phyloP scores from a whole-genome alignment of 2,113 vertebrate genomes.

The Tiliqua scincoides region DNA sequence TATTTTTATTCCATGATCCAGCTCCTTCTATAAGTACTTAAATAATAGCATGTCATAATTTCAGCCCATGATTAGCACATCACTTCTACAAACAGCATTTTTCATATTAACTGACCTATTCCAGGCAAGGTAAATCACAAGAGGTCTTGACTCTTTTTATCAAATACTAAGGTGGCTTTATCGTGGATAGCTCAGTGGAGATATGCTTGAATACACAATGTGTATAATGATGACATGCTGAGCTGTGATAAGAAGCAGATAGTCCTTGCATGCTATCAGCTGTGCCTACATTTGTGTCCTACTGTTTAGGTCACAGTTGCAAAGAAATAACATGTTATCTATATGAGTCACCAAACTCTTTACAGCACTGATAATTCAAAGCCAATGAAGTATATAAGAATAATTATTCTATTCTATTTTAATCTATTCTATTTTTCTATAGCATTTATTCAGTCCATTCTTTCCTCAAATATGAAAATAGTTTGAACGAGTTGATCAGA shows the following conservation, averaged over 20 bases:
- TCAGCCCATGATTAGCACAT: slow-evolving; percentile 47
- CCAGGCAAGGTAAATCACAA: slow-evolving; percentile 66
- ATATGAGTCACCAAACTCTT: not conserved
- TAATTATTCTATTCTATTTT: too few relatives aligned
- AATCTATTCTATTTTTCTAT: too few relatives aligned
- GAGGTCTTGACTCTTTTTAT: slow-evolving; percentile 67
- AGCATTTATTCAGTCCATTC: too few relatives aligned
- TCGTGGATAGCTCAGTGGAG: slow-evolving; percentile 68
- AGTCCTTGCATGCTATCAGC: slow-evolving; percentile 53
- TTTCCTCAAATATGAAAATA: too few relatives aligned
- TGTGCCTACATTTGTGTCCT: slow-evolving; percentile 45
- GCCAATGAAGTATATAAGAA: not conserved
- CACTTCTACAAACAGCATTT: slow-evolving; percentile 61
- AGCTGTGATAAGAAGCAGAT: slow-evolving; percentile 40
- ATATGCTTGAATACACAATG: slow-evolving; percentile 64
- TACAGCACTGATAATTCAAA: accelerated
- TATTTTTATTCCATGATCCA: slow-evolving; percentile 56
- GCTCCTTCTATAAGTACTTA: slow-evolving; percentile 47
- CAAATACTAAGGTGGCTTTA: slow-evolving; percentile 63
- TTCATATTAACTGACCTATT: slow-evolving; percentile 52
- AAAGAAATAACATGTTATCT: slow-evolving; percentile 30
- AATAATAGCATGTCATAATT: slow-evolving; percentile 57
- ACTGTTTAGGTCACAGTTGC: slow-evolving; percentile 15
- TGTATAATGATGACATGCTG: slow-evolving; percentile 62
- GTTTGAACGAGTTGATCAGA: too few relatives aligned